Conservation (phyloP, 2,113 vertebrate genomes). For the Paradoxurus hermaphroditus region DNA sequence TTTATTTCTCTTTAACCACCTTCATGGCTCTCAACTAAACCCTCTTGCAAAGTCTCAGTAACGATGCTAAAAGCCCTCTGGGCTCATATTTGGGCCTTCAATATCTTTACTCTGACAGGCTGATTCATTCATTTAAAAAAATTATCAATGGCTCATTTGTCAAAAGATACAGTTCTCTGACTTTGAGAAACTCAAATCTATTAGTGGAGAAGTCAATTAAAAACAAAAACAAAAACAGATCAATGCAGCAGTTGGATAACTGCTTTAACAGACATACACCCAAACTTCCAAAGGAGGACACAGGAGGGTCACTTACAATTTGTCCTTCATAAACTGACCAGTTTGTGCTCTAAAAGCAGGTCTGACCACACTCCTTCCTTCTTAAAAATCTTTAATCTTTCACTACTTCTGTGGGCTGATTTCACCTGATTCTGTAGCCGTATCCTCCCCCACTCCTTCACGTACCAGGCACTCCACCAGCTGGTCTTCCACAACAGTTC, state of each 20-base stretch:
- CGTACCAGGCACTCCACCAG: not conserved
- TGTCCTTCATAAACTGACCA: not conserved
- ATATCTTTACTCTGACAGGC: not conserved
- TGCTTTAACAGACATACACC: not conserved
- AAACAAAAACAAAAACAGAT: not conserved
- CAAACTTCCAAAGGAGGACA: conserved; percentile 3
- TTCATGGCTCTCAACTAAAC: not conserved
- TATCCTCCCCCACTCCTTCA: not conserved
- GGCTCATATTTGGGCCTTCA: not conserved
- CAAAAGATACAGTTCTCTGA: not conserved
- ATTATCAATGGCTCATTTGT: not conserved
- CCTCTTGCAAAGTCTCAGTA: not conserved
- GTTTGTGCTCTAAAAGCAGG: not conserved
- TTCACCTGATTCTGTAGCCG: not conserved
- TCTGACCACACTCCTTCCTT: not conserved
- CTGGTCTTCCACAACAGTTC: not conserved
- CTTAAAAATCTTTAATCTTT: not conserved
- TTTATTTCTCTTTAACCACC: not conserved
- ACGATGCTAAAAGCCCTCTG: not conserved
- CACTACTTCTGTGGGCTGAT: not conserved
- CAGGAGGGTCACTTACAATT: not conserved
- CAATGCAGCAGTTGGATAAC: not conserved
- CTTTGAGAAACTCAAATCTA: not conserved
- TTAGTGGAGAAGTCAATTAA: not conserved
- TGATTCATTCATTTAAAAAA: not conserved